Evolutionary conservation across 2,888 invertebrate species (phyloP), one percentile per base, ranked within the genome.

Genomic region (Drosophila diplacantha): DNA sequence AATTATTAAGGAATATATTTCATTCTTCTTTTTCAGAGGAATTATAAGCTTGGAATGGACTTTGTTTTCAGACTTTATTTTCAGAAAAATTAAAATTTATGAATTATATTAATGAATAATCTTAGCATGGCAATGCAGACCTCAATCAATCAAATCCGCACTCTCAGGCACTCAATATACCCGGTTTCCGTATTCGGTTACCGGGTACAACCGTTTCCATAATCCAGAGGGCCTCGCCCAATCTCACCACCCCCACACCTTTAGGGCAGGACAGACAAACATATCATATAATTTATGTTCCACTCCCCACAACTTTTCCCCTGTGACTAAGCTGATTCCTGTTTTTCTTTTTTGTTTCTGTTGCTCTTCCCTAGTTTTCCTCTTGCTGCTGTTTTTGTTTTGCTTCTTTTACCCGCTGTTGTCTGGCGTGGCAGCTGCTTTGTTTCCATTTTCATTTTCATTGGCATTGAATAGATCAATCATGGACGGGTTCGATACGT

Each of bases 391-490:
- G 54, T 49, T 62, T 41, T 43, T 47, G 38, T 44, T 38, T 47
- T 57, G 24, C 29, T 7, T 41, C 12, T 31, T 24, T 31, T 31
- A 39, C 44, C 39, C 20, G 26, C 51, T 31, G 24, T 60, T 44
- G 51, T 47, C 31, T 44, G 65, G 50, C 54, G 43, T 56, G 68
- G 56, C 79, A 81, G 74, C 75, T 80, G 80, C 67, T 79, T 75
- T 74, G 69, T 78, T 78, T 78, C 61, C 73, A 65, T 71, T 75
- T 68, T 66, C 67, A 61, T 70, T 69, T 72, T 72, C 75, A 68
- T 75, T 75, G 73, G 63, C 75, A 61, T 62, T 62, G 64, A 58
- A 73, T 68, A 81, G 77, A 80, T 80, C 82, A 81, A 80, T 80
- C 79, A 80, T 79, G 69, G 53, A 65, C 66, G 74, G 57, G 49